Evolutionary conservation across 1,140 invertebrate genomes (phyloP), one percentile per base, ranked within the genome.

Genomic region (Pseudomyrmex cubaensis): DNA sequence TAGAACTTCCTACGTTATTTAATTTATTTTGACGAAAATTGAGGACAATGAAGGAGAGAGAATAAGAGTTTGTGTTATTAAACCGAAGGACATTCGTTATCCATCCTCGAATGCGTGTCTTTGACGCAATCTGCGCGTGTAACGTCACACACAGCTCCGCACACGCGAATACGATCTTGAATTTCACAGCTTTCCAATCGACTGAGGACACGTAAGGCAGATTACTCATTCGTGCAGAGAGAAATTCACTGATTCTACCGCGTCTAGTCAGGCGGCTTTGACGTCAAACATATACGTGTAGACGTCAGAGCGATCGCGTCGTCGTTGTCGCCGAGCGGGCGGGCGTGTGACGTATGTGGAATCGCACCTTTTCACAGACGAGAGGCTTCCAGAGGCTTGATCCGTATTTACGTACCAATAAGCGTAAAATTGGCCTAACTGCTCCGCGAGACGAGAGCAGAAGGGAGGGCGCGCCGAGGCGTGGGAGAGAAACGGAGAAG

Each of bases 371-470:
- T 56, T 77, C 59, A 56, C 75, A 46, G 9, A 57, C 74, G 67
- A 64, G 46, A 59, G 66, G 62, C 57, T 25, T 84, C 78, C 77
- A 62, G 9, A 46, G 72, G 78, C 75, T 84, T 63, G 75, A 84
- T 87, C 82, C 87, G 88, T 92, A 93, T 93, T 93, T 92, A 92
- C 91, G 92, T 93, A 91, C 91, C 91, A 92, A 93, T 93, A 92
- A 93, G 92, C 92, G 92, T 91, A 90, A 93, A 93, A 93, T 93
- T 93, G 93, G 92, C 89, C 90, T 87, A 92, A 93, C 91, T 89
- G 86, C 89, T 88, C 63, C 5, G 67, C 5, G 85, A 89, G 85
- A 84, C 63, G 86, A 67, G 54, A 25, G 54, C n/a, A 48, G n/a
- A 25, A 15, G 46, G 2, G n/a, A 2, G 35, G 15, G 15, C 35